These are phyloP conservation scores for Torymus texanus DNA, from an alignment of 2,888 invertebrate species.

Conservation along the genomic window DNA sequence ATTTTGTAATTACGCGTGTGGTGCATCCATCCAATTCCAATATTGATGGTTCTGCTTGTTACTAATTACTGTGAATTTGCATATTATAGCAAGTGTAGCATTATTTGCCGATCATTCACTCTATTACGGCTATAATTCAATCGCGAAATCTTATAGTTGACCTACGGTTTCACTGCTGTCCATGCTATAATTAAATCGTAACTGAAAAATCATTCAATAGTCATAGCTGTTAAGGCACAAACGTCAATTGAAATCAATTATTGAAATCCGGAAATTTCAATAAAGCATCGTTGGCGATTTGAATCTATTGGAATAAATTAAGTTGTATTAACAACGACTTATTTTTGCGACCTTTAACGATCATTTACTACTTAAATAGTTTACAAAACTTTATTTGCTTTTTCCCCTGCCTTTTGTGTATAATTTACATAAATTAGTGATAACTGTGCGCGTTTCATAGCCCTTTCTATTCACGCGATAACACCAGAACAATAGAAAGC, in stretches of 20 bases:
- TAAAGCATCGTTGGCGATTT: constrained; percentile 21
- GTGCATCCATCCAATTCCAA: constrained; percentile 9
- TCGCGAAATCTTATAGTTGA: neutral
- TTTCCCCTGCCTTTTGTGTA: too few species aligned
- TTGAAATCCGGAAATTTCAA: constrained; percentile 29
- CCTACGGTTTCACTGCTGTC: neutral
- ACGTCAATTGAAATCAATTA: constrained; percentile 20
- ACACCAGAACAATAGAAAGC: too few species aligned
- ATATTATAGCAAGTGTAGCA: neutral
- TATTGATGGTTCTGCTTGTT: constrained; percentile 22
- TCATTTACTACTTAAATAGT: constrained; percentile 1
- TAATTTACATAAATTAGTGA: too few species aligned
- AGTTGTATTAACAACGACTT: constrained; percentile 17
- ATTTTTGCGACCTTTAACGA: neutral
- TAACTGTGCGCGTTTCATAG: too few species aligned
- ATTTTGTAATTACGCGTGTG: neutral
- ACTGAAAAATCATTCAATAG: neutral
- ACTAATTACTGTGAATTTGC: constrained; percentile 22
- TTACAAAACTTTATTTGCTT: too few species aligned
- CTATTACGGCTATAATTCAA: neutral
- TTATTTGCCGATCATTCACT: constrained; percentile 8
- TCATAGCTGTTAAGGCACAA: neutral
- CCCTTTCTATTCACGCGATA: too few species aligned
- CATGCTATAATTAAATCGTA: neutral
- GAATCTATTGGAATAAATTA: constrained; percentile 1